Base-by-base conservation (phyloP, 2,797 vertebrate species). In the Siniperca undulata region DNA sequence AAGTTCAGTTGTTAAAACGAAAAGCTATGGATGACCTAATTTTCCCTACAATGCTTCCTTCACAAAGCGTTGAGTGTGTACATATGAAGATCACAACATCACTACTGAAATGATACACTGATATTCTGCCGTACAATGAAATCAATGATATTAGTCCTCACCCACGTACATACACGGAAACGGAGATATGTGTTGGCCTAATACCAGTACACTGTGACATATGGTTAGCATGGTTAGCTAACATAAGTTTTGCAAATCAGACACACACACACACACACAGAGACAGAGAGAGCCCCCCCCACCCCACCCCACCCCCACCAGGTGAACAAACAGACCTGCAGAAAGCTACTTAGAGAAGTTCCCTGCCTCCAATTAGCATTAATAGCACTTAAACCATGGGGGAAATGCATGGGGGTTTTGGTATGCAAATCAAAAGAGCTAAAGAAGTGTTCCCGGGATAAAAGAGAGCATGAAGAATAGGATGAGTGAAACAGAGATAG, bases 401-500 rank as follows among this genome's bases (percentile, higher is more conserved):
- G 94, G 94, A 94, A 95, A 93, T 94, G 94, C 92, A 91, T 84
- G 81, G 81, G 53, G 79, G 84, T 92, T 95, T 95, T 94, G 94
- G 88, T 94, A 96, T 95, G 95, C 92, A 92, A 96, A 96, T 93
- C 82, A 90, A 88, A 88, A 80, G 67, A 78, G 91, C 90, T 92
- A 83, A 95, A 94, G 89, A 84, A 94, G 90, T 89, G 92, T 95
- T 94, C 89, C 90, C 0, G 46, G 92, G 94, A 95, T 95, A 91
- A 95, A 96, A 95, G 95, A 83, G 79, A 76, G 84, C 79, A 80
- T 58, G 78, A 92, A 95, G 94, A 95, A 95, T 93, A 86, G 94
- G 95, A 94, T 92, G 93, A 94, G 92, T 92, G 91, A 87, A 89
- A 93, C 86, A 79, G 85, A 90, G 91, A 94, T 85, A 91, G 88